Evolutionary conservation across 2,888 invertebrate species (phyloP), one percentile per base, ranked within the genome.

Genomic region (Drosophila imparisetae): DNA sequence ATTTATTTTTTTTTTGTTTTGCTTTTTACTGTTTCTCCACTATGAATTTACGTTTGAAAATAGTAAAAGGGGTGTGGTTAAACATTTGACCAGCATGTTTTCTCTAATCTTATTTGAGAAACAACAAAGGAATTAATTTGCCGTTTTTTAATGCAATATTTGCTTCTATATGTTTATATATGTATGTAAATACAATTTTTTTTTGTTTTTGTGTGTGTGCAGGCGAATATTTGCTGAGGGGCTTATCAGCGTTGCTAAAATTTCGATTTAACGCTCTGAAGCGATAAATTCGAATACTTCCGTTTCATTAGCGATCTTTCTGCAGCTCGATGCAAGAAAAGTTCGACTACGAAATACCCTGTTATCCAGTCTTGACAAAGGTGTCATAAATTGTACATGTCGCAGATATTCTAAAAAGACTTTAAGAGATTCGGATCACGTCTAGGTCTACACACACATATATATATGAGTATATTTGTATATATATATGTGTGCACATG

Each of bases 221-320:
- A 13, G 29, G 15, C 29, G 13, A 71, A 62, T 58, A 71, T 70
- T 63, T 63, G 24, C 18, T 18, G 10, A 4, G 8, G 8, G 7
- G 30, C 54, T 75, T 71, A 75, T 75, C 76, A 66, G 76, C 50
- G 27, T 36, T 61, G 53, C 30, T 11, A 27, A n/a, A 55, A 58
- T 45, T 38, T 29, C 6, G 18, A 49, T 65, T 32, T 67, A 53
- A 48, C 49, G 61, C 55, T 60, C 30, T 7, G 6, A 10, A 24
- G 53, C 40, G 58, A 67, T 67, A 42, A 68, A 54, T 38, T 15
- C 34, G 30, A 30, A 13, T 11, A 30, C 57, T 32, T 50, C 66
- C 66, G 59, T 27, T 52, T 29, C 30, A 38, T 49, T 27, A 32
- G 30, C 45, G 10, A n/a, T 34, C 29, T 57, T 34, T 6, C n/a